Conservation (phyloP, 2,888 invertebrate species). For the Dromius quadrimaculatus region DNA sequence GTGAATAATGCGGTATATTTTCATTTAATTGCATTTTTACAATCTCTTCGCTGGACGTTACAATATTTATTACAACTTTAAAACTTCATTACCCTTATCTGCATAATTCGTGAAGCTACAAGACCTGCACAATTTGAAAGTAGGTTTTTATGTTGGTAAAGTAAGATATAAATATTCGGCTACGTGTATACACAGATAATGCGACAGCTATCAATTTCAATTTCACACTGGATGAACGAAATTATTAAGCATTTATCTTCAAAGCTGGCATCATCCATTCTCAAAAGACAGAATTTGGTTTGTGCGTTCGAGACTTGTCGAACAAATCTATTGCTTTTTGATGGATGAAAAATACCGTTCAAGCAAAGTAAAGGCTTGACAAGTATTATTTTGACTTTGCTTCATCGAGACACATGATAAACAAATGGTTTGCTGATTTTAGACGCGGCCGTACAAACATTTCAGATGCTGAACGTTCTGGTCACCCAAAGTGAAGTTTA, state of each 20-base stretch:
- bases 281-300: no score
- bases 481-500: no score
- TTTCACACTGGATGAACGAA: constrained; percentile 23
- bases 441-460: no score
- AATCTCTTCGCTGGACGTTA: background rate
- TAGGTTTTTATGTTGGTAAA: constrained; percentile 40
- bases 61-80: constrained; percentile 35
- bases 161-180: constrained; percentile 36
- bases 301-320: no score
- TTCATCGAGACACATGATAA: no score
- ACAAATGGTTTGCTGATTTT: no score
- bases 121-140: constrained; percentile 33
- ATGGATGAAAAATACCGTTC: no score
- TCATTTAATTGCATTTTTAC: constrained; percentile 14
- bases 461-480: no score
- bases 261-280: no score
- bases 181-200: constrained; percentile 29
- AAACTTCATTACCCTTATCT: constrained; percentile 36
- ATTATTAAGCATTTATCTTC: constrained; percentile 20
- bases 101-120: constrained; percentile 31
- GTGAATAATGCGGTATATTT: background rate
- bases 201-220: constrained; percentile 32
- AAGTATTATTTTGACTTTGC: no score
- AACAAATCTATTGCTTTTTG: no score
- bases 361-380: no score